These are phyloP conservation scores for Aethes cnicana DNA, from an alignment of 2,888 invertebrate genomes.

Conservation along the genomic window DNA sequence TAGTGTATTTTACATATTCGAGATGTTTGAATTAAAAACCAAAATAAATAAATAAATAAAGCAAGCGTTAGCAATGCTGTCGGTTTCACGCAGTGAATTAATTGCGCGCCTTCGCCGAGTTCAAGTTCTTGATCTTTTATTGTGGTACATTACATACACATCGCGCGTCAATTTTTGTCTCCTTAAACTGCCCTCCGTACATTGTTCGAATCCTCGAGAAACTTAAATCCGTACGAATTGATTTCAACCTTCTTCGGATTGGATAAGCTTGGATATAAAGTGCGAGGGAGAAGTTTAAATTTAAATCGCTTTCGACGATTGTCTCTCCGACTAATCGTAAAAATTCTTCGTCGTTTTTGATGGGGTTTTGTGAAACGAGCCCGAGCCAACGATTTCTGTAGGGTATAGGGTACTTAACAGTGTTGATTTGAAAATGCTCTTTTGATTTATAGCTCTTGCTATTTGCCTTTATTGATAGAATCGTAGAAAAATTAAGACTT, in stretches of 20 bases:
- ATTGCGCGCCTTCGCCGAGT: no score
- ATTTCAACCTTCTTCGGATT: conserved; percentile 24
- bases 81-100: no score
- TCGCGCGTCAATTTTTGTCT: conserved; percentile 11
- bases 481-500: no score
- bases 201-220: conserved; percentile 11
- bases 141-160: background rate
- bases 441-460: no score
- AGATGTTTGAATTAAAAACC: no score
- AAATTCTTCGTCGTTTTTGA: conserved; percentile 51
- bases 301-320: conserved; percentile 58
- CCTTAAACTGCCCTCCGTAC: conserved; percentile 14
- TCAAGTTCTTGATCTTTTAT: conserved; percentile 4
- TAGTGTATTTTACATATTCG: no score
- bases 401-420: no score
- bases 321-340: conserved; percentile 60
- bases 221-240: background rate
- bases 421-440: no score
- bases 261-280: conserved; percentile 36
- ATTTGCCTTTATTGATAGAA: no score
- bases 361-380: conserved; percentile 22
- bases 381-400: no score
- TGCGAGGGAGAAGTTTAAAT: conserved; percentile 43
- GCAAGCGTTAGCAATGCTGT: no score
- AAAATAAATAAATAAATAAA: no score